Percentiles rank a stretch among this genome's conserved stretches.
phyloP scores from a whole-genome alignment of 2,113 vertebrate genomes.

The Acrocephalus arundinaceus region DNA sequence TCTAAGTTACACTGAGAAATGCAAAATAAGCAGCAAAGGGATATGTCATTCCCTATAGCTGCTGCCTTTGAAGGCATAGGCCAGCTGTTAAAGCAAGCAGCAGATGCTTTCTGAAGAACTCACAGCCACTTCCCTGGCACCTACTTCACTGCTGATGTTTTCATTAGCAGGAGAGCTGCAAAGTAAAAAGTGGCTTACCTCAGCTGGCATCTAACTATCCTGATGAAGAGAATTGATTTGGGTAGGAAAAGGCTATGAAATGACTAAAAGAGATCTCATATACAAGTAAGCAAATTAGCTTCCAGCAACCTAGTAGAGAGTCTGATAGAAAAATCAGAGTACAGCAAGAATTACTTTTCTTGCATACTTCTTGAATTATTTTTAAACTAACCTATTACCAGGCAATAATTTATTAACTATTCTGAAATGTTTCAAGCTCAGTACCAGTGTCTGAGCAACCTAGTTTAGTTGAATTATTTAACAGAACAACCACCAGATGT shows the following conservation, averaged over 20 bases:
- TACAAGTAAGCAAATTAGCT: background rate
- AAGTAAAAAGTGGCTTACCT: background rate
- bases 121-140: background rate
- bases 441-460: background rate
- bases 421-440: background rate
- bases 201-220: background rate
- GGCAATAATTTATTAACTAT: background rate
- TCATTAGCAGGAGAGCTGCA: background rate
- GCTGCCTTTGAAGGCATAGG: background rate
- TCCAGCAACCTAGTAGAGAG: background rate
- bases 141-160: background rate
- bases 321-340: background rate
- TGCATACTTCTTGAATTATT: background rate
- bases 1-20: background rate
- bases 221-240: background rate
- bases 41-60: background rate
- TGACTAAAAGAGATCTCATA: background rate
- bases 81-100: background rate
- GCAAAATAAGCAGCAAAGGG: background rate
- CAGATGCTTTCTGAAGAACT: background rate
- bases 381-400: background rate
- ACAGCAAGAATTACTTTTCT: background rate
- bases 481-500: background rate
- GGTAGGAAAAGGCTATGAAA: background rate
- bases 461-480: background rate